Evolutionary conservation across 2,888 invertebrate species (phyloP), one percentile per base, ranked within the genome.

Genomic region (Ecdyonurus torrentis): DNA sequence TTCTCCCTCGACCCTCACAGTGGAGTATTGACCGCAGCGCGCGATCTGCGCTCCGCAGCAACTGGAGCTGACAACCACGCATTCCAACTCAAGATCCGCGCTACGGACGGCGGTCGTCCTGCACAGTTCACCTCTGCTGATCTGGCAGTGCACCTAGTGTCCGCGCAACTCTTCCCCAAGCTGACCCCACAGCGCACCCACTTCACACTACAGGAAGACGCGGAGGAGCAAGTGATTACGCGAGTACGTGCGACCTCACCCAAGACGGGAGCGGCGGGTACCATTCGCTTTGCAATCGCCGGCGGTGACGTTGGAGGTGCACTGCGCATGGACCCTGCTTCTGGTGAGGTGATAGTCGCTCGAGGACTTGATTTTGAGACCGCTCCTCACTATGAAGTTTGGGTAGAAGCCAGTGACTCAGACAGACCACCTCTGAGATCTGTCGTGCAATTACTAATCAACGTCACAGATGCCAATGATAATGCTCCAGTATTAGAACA

Each of bases 271-370:
- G 76, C 84, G 0, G 78, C 81, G 2, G 86, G 85, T 10, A 81
- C 82, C 68, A 77, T 92, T 64, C 79, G 83, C 65, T 96, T 89
- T 71, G 84, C 86, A 25, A 89, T 96, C 66, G 94, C 92, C 10
- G 96, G 95, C n/a, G 96, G 96, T 2, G 96, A 95, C 73, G 82
- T 91, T 2, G 91, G 89, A 0, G 88, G 91, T 70, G 89, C 91
- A n/a, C 79, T 93, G 55, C 81, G 82, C 71, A 86, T 94, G 65
- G 89, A 93, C 73, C 75, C 83, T 25, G 82, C 82, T 63, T 86
- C 84, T 37, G 94, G 94, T 1, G 87, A 89, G 74, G 83, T 94
- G 18, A 81, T 85, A 63, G 84, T 94, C 1, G 86, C 89, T 1
- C 63, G 58, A 10, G 90, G 91, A 0, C 77, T 94, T 62, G 93